Percentiles rank a stretch among this genome's conserved stretches.
Evolutionary conservation across 2,797 vertebrate genomes (phyloP).

Genomic region (Emydoidea blandingii): DNA sequence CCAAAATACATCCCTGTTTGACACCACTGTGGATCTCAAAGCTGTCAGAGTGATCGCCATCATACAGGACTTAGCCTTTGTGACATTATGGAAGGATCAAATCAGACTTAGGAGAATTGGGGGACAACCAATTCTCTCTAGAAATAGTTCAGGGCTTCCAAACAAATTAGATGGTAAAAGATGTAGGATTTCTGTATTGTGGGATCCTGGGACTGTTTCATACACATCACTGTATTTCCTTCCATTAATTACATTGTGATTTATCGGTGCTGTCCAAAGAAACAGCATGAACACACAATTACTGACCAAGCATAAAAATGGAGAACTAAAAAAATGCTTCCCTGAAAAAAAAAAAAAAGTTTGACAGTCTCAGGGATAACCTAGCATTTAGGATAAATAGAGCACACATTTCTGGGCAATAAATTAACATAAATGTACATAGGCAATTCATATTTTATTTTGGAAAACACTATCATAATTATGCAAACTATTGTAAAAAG

Average conservation of each 20-base stretch:
- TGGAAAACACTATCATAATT: slow-evolving; percentile 12
- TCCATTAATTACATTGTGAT: neutral
- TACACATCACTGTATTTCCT: neutral
- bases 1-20: neutral
- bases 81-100: neutral
- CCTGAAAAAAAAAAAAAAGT: neutral
- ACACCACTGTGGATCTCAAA: neutral
- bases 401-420: slow-evolving; percentile 3
- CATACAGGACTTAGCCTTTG: neutral
- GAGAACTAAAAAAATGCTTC: neutral
- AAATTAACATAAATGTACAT: neutral
- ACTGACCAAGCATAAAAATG: neutral
- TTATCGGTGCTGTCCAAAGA: neutral
- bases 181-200: neutral
- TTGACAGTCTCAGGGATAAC: neutral
- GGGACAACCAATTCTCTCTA: neutral
- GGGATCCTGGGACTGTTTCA: neutral
- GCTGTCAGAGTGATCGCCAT: neutral
- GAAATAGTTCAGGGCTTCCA: neutral
- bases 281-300: neutral
- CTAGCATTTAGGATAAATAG: neutral
- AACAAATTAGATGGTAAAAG: neutral
- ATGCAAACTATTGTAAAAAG: neutral
- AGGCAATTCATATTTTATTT: neutral
- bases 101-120: neutral